Percentiles rank a stretch among this genome's conserved stretches.
Evolutionary conservation across 2,113 vertebrate species (phyloP).

Genomic region (Rattus norvegicus): GRCr8 NC_086033.1:83970501-83971000

Average conservation of each 20-base stretch:
- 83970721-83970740: not conserved
- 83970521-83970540: not conserved
- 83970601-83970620: not conserved
- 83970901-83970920: not conserved
- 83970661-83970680: not conserved
- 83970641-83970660: constrained; percentile 57
- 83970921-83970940: not conserved
- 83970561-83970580: constrained; percentile 15
- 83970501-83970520: not conserved
- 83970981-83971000: not conserved
- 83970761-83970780: constrained; percentile 12
- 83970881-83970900: not conserved
- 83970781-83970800: constrained; percentile 49
- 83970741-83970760: constrained; percentile 53
- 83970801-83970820: not conserved
- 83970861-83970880: constrained; percentile 12
- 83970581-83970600: not conserved
- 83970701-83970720: constrained; percentile 4
- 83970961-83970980: not conserved
- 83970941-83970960: not conserved
- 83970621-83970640: not conserved
- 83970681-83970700: constrained; percentile 43
- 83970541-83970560: not conserved
- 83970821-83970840: not conserved
- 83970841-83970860: not conserved